phyloP scores from a whole-genome alignment of 30 jellyfish, hydroid and myxozoan genomes.

The Hydra vulgaris region DNA sequence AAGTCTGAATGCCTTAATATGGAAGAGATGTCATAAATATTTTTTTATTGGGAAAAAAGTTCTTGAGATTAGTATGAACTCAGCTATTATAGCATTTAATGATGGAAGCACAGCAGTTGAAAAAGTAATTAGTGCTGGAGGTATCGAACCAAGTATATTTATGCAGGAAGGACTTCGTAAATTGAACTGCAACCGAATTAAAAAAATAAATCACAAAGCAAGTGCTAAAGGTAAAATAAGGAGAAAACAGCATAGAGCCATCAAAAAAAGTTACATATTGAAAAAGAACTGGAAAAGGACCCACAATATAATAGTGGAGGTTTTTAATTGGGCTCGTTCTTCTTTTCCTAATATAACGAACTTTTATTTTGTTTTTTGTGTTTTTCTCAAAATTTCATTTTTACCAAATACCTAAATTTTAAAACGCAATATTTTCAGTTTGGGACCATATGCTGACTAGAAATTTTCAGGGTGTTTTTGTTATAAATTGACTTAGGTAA shows the following conservation, averaged over 20 bases:
- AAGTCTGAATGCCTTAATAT: conserved; percentile 18
- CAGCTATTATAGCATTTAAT: conserved; percentile 37
- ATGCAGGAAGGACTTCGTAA: background rate
- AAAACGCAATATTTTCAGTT: background rate
- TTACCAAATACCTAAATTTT: background rate
- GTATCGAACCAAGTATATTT: background rate
- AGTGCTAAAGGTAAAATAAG: background rate
- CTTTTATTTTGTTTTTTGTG: background rate
- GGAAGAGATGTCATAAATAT: conserved; percentile 32
- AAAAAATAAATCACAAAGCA: background rate
- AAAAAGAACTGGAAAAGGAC: background rate
- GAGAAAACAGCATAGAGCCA: background rate
- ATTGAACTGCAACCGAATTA: background rate
- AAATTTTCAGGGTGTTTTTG: background rate
- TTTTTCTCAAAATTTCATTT: background rate
- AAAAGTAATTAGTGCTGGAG: background rate
- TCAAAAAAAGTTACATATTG: background rate
- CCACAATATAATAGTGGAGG: background rate
- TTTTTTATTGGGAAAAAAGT: conserved; percentile 20
- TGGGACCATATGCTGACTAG: background rate
- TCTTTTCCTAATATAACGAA: background rate
- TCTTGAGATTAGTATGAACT: conserved; percentile 28
- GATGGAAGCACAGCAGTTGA: conserved; percentile 13
- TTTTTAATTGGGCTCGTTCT: background rate
- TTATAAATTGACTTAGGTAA: background rate